Evolutionary conservation across 2,888 invertebrate genomes (phyloP).

Genomic region (Caenorhabditis afra): DNA sequence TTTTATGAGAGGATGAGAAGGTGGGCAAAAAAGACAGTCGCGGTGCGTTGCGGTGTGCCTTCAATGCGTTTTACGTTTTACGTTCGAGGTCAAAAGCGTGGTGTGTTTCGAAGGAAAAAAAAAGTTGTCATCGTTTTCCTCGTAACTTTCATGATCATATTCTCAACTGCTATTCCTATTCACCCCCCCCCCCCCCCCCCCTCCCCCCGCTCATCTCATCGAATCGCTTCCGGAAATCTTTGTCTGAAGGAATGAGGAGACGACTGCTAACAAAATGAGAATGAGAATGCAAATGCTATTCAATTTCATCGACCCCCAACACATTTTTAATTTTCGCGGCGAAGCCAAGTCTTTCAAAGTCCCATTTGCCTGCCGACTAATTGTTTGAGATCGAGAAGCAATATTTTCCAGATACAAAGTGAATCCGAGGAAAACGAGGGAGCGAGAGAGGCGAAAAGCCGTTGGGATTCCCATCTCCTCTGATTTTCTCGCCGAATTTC

Average conservation of each 20-base stretch:
- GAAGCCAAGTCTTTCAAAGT: constrained; percentile 4
- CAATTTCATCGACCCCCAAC: no score
- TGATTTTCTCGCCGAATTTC: constrained; percentile 36
- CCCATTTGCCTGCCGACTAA: constrained; percentile 41
- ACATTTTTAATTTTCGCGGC: constrained; percentile 51
- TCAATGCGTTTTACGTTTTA: constrained; percentile 47
- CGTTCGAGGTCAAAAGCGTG: constrained; percentile 59
- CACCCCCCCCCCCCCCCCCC: no score
- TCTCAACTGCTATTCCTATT: not conserved
- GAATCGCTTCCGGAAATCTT: not conserved
- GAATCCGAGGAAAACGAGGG: constrained; percentile 45
- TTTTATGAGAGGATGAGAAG: constrained; percentile 62
- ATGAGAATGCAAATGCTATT: constrained; percentile 27
- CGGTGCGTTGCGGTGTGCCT: constrained; percentile 40
- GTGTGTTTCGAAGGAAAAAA: constrained; percentile 38
- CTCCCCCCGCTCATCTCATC: not conserved
- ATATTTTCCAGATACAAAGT: constrained; percentile 59
- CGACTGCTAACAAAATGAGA: no score
- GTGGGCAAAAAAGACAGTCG: constrained; percentile 50
- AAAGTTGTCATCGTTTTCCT: constrained; percentile 13
- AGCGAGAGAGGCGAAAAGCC: constrained; percentile 35
- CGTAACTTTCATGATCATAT: constrained; percentile 38
- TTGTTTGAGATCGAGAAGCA: constrained; percentile 59
- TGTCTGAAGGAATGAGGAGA: not conserved
- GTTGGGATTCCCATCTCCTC: constrained; percentile 21